phyloP scores from a whole-genome alignment of 2,888 invertebrate species.

The Baronia brevicornis region DNA sequence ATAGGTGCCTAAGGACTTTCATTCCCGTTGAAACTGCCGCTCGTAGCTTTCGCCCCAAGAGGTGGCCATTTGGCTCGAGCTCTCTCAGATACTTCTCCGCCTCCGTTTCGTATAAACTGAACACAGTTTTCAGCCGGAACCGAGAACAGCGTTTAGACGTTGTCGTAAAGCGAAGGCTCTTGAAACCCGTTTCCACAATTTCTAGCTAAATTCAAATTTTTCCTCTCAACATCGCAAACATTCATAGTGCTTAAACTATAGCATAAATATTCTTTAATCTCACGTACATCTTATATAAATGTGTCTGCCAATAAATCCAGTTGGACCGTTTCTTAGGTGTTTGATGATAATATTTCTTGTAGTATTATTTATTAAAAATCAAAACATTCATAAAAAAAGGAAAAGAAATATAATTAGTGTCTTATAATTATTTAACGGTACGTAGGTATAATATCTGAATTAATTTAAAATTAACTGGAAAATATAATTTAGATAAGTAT shows the following conservation, averaged over 20 bases:
- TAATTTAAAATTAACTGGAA: too few relatives aligned
- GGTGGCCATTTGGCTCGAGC: conserved; percentile 62
- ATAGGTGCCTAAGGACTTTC: conserved; percentile 33
- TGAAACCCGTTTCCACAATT: conserved; percentile 44
- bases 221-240: conserved; percentile 40
- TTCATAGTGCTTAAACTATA: too few relatives aligned
- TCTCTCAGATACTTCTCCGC: conserved; percentile 53
- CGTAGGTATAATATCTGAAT: too few relatives aligned
- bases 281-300: conserved; percentile 6
- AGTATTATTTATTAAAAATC: too few relatives aligned
- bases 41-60: conserved; percentile 56
- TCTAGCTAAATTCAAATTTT: conserved; percentile 70
- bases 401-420: too few relatives aligned
- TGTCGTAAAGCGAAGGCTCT: conserved; percentile 64
- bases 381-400: too few relatives aligned
- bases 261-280: conserved; percentile 3
- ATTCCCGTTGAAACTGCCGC: conserved; percentile 59
- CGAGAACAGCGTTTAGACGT: conserved; percentile 63
- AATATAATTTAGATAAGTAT: too few relatives aligned
- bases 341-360: too few relatives aligned
- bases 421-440: too few relatives aligned
- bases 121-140: conserved; percentile 55
- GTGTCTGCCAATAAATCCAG: too few relatives aligned
- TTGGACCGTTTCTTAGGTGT: too few relatives aligned
- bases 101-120: conserved; percentile 63